Evolutionary conservation across 2,797 vertebrate genomes (phyloP), one percentile per base, ranked within the genome.

Genomic region (Chelmon rostratus): DNA sequence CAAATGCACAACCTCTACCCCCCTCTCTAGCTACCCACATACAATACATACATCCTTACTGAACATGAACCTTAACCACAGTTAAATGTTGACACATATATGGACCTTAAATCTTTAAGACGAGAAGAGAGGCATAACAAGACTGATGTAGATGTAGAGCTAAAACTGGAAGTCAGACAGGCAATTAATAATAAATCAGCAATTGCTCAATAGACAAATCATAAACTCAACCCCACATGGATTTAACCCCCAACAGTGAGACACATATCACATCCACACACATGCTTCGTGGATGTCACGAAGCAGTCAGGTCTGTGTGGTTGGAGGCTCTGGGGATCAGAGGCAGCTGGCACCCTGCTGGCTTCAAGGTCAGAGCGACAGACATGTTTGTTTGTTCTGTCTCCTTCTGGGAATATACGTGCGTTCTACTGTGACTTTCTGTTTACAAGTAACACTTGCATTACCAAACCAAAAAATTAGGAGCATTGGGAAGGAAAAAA

Each of bases 341-440:
- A 68, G 52, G 61, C 67, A 79, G 82, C 59, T 28, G 66, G 78
- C 79, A 68, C 54, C 23, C 57, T 79, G 53, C 68, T 70, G 80
- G 35, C 52, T 76, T 63, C 71, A 76, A 63, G 64, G 75, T 78
- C 79, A 78, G 40, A n/a, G 25, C 54, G 61, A 65, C 78, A 70
- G 58, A 47, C 79, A 13, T 69, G 77, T 70, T 75, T 79, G 66
- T 79, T 77, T 81, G 63, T 66, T 65, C 44, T 35, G 58, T 66
- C 59, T 71, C 54, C 75, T 23, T 37, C 50, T 35, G 18, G 42
- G 59, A 76, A 38, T 72, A 68, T 35, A 47, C 2, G 11, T 52
- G 54, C 25, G 35, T 73, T 42, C 23, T 21, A 3, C 19, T 71
- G 40, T 31, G 8, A 67, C 25, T 8, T n/a, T 56, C 54, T 33